A percentile compares a stretch with the other conserved stretches of the same genome.
Conservation (phyloP, 1,140 invertebrate species). For the Drosophila neocordata region DNA sequence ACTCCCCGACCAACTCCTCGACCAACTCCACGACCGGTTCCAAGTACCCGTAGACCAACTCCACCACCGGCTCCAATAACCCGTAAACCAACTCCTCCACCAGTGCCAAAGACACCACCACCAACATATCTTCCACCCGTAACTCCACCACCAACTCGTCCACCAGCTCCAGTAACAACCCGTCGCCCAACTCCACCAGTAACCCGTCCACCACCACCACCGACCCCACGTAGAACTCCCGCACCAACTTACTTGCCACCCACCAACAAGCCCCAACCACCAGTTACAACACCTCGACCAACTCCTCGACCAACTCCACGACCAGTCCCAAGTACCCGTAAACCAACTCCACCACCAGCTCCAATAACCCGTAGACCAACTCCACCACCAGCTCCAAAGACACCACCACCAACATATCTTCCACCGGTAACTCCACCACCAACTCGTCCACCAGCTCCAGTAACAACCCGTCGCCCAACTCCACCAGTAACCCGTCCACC, state of each 20-base stretch:
- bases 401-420: slow-evolving; percentile 46
- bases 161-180: slow-evolving; percentile 45
- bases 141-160: slow-evolving; percentile 39
- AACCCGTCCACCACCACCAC: slow-evolving; percentile 42
- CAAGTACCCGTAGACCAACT: slow-evolving; percentile 46
- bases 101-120: slow-evolving; percentile 39
- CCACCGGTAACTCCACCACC: slow-evolving; percentile 33
- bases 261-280: slow-evolving; percentile 34
- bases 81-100: slow-evolving; percentile 36
- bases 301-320: slow-evolving; percentile 35
- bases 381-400: slow-evolving; percentile 33
- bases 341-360: slow-evolving; percentile 45
- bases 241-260: slow-evolving; percentile 30
- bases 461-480: slow-evolving; percentile 37
- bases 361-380: slow-evolving; percentile 19
- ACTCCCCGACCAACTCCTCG: slow-evolving; percentile 39
- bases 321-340: slow-evolving; percentile 22
- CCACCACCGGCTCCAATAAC: slow-evolving; percentile 36
- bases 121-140: slow-evolving; percentile 19
- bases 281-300: slow-evolving; percentile 29
- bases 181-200: slow-evolving; percentile 48
- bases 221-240: slow-evolving; percentile 31
- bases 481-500: slow-evolving; percentile 31
- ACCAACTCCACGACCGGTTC: slow-evolving; percentile 45
- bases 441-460: slow-evolving; percentile 31